A percentile compares a stretch with the other conserved stretches of the same genome.
These are phyloP conservation scores for Thinocorus orbignyianus DNA, from an alignment of 2,113 vertebrate species.

Conservation along the genomic window DNA sequence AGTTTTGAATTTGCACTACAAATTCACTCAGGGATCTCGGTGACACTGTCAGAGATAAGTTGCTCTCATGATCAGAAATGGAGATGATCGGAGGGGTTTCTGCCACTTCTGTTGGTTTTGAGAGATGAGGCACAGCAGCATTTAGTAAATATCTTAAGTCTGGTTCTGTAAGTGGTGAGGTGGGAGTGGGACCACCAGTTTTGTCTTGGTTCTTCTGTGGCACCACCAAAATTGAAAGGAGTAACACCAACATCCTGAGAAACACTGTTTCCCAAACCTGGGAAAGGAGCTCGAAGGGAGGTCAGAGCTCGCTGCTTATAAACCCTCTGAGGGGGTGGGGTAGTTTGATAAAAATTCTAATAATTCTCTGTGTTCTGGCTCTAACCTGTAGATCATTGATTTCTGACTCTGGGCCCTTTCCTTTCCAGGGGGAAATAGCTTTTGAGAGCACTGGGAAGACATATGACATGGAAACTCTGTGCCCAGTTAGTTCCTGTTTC, in stretches of 20 bases:
- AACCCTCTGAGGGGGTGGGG: not conserved
- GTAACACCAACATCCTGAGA: not conserved
- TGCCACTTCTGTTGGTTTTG: not conserved
- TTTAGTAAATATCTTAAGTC: not conserved
- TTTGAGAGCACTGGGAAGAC: not conserved
- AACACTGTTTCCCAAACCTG: not conserved
- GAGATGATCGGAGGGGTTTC: fast-evolving
- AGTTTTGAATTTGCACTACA: not conserved
- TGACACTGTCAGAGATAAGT: not conserved
- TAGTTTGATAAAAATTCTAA: fast-evolving
- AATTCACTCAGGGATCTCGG: fast-evolving
- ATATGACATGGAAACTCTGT: fast-evolving
- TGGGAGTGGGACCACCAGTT: not conserved
- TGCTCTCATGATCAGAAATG: not conserved
- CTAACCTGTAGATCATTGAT: not conserved
- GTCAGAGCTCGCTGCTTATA: not conserved
- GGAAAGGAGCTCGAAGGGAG: not conserved
- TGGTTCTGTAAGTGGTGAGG: fast-evolving
- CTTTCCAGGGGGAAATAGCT: not conserved
- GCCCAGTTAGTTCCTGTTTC: not conserved
- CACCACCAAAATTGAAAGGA: not conserved
- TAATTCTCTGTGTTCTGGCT: not conserved
- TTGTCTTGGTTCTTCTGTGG: not conserved
- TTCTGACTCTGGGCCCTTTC: not conserved
- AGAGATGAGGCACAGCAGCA: not conserved